phyloP scores from a whole-genome alignment of 2,888 invertebrate species.

The Cryptosula pallasiana region DNA sequence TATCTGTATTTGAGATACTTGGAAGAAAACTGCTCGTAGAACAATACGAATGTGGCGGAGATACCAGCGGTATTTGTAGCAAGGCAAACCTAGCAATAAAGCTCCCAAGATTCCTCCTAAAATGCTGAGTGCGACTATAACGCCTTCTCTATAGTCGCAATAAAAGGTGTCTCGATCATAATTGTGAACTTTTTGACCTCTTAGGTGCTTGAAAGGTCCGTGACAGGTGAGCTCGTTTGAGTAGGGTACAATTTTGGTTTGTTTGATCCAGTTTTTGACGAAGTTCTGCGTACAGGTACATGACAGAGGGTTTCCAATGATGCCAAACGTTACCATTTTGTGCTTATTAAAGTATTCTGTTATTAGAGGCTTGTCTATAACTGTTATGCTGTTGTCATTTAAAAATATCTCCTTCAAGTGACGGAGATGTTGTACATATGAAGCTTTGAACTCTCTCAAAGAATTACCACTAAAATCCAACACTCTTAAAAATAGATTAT shows the following conservation, averaged over 20 bases:
- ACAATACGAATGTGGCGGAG: background rate
- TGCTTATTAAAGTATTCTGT: background rate
- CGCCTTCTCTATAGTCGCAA: background rate
- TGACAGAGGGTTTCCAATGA: background rate
- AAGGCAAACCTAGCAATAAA: background rate
- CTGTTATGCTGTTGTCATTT: background rate
- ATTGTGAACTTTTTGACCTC: background rate
- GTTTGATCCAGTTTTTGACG: background rate
- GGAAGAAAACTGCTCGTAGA: background rate
- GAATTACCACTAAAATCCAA: background rate
- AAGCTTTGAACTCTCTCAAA: background rate
- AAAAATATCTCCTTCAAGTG: background rate
- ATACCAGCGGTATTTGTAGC: slow-evolving; percentile 18
- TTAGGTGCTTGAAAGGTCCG: background rate
- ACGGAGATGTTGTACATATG: background rate
- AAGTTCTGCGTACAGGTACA: background rate
- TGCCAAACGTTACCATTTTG: background rate
- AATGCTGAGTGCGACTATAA: background rate
- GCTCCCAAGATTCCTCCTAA: background rate
- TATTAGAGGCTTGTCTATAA: background rate
- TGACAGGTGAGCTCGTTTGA: background rate
- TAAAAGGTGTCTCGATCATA: background rate
- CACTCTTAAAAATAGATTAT: background rate
- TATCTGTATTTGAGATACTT: background rate
- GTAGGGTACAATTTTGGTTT: background rate